phyloP scores from a whole-genome alignment of 2,888 invertebrate genomes.

The Baronia brevicornis region DNA sequence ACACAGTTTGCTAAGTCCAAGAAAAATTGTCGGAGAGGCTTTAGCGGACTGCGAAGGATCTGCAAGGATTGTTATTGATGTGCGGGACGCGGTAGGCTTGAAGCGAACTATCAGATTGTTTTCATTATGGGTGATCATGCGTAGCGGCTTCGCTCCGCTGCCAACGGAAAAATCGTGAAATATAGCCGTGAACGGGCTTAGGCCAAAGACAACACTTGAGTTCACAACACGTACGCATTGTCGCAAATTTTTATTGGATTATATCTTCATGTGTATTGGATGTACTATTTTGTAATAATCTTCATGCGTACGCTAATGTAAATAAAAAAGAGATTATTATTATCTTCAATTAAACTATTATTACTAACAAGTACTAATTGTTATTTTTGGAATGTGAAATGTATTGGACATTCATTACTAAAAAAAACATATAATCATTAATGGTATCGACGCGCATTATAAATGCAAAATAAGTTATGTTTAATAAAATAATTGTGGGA shows the following conservation, averaged over 20 bases:
- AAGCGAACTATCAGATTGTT: conserved; percentile 46
- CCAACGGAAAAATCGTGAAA: conserved; percentile 51
- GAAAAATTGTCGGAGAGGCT: conserved; percentile 55
- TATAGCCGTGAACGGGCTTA: conserved; percentile 25
- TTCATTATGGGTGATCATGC: conserved; percentile 61
- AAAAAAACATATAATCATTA: too few species aligned
- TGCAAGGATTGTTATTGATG: conserved; percentile 63
- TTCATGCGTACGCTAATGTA: too few species aligned
- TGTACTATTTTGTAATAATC: too few species aligned
- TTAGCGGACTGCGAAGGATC: conserved; percentile 48
- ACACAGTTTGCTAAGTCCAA: conserved; percentile 41
- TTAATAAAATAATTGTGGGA: too few species aligned
- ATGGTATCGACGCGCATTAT: too few species aligned
- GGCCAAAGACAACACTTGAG: conserved; percentile 8
- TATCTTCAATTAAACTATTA: too few species aligned
- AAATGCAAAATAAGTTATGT: too few species aligned
- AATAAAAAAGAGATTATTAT: too few species aligned
- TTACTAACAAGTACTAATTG: too few species aligned
- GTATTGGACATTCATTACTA: too few species aligned
- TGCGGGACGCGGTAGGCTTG: conserved; percentile 18
- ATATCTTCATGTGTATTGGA: conserved; percentile 6
- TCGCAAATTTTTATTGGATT: conserved; percentile 10
- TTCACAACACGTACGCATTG: conserved; percentile 33
- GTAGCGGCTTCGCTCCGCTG: conserved; percentile 41
- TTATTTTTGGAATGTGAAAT: too few species aligned